A percentile compares a stretch with the other conserved stretches of the same genome.
These are phyloP conservation scores for Zoanthus solanderi DNA, from an alignment of 92 coral and sea anemone genomes.

Conservation along the genomic window DNA sequence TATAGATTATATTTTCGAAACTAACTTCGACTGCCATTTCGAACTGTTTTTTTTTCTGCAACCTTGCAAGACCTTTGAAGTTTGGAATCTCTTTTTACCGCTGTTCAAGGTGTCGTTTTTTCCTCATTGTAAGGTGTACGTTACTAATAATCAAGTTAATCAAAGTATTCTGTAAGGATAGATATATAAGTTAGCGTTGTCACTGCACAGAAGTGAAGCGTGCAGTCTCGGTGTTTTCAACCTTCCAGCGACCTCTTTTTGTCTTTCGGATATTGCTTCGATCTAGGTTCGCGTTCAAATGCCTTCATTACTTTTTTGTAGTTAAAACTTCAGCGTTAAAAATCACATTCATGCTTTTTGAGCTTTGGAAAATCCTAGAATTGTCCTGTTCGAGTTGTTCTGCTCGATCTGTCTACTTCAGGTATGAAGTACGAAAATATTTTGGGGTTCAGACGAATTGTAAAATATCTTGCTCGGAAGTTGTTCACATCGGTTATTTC, in stretches of 20 bases:
- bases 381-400: not conserved
- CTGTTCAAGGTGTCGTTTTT: not conserved
- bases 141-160: not conserved
- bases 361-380: not conserved
- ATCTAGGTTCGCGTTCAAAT: not conserved
- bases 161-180: not conserved
- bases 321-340: not conserved
- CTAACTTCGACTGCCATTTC: slow-evolving; percentile 7
- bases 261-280: not conserved
- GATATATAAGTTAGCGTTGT: not conserved
- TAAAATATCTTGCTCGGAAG: not conserved
- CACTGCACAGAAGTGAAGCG: not conserved
- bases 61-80: not conserved
- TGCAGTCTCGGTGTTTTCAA: not conserved
- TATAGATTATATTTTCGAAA: slow-evolving; percentile 19
- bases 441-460: not conserved
- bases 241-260: not conserved
- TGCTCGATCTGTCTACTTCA: not conserved
- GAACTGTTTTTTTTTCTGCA: slow-evolving; percentile 18
- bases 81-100: not conserved
- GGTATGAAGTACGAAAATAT: not conserved
- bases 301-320: not conserved
- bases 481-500: not conserved
- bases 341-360: not conserved
- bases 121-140: not conserved